A percentile compares a stretch with the other conserved stretches of the same genome.
phyloP scores from a whole-genome alignment of 2,797 vertebrate genomes.

The Saguinus oedipus region DNA sequence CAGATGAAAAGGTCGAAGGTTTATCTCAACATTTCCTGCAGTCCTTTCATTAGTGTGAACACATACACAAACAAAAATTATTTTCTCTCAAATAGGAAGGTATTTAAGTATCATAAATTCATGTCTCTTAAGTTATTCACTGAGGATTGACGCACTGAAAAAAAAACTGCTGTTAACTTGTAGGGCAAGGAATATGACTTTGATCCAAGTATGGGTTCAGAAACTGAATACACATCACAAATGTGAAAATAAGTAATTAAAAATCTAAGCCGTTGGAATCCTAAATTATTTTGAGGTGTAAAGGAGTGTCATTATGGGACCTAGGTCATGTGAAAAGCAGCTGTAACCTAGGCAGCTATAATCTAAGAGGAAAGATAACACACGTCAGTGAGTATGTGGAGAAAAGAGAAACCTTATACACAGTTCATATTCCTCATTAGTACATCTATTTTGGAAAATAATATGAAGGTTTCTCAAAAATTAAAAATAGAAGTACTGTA shows the following conservation, averaged over 20 bases:
- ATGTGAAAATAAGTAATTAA: background rate
- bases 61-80: background rate
- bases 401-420: background rate
- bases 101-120: background rate
- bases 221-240: background rate
- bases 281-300: background rate
- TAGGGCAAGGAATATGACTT: background rate
- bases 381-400: background rate
- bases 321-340: background rate
- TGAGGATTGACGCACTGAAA: background rate
- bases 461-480: background rate
- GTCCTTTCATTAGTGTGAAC: background rate
- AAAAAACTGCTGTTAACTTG: conserved; percentile 38
- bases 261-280: background rate
- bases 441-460: background rate
- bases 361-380: background rate
- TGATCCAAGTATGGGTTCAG: background rate
- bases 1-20: background rate
- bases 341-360: background rate
- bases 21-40: background rate
- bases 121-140: background rate
- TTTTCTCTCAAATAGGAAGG: background rate
- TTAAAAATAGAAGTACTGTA: background rate
- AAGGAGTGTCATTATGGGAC: background rate
- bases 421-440: background rate